phyloP scores from a whole-genome alignment of 2,888 invertebrate species.

The Marronus borbonicus region DNA sequence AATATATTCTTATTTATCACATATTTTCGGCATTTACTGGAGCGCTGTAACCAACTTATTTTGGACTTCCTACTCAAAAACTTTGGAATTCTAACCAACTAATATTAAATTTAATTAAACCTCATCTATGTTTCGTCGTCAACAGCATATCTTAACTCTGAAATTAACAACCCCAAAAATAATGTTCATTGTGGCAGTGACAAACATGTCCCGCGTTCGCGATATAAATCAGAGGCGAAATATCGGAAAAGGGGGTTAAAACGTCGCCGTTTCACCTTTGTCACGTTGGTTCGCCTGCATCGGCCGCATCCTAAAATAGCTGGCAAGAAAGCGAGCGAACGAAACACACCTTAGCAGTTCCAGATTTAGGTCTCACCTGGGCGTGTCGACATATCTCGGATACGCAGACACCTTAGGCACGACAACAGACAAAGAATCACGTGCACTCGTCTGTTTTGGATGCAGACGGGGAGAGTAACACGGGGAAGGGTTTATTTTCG shows the following conservation, averaged over 20 bases:
- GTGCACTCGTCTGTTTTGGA: not conserved
- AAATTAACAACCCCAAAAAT: slow-evolving; percentile 13
- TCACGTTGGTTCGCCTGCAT: slow-evolving; percentile 16
- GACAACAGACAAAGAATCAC: slow-evolving; percentile 27
- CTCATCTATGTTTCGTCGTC: not conserved
- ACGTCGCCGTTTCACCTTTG: slow-evolving; percentile 26
- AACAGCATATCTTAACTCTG: not conserved
- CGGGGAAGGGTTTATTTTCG: slow-evolving; percentile 26
- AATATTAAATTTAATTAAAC: not conserved
- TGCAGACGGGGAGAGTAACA: slow-evolving; percentile 4
- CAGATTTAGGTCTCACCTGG: slow-evolving; percentile 55
- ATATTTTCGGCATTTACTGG: too few species aligned
- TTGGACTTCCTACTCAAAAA: too few species aligned
- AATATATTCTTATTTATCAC: too few species aligned
- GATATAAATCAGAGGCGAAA: slow-evolving; percentile 32
- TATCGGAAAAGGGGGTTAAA: slow-evolving; percentile 40
- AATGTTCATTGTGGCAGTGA: slow-evolving; percentile 38
- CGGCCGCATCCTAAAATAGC: slow-evolving; percentile 33
- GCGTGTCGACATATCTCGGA: slow-evolving; percentile 53
- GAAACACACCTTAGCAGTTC: slow-evolving; percentile 45
- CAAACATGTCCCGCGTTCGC: slow-evolving; percentile 14
- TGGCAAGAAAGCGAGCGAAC: slow-evolving; percentile 9
- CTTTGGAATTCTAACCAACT: not conserved
- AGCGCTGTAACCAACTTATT: too few species aligned
- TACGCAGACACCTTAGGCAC: slow-evolving; percentile 54